Percentiles rank a stretch among this genome's conserved stretches.
phyloP scores from a whole-genome alignment of 2,888 invertebrate species.

The Morpho helenor region DNA sequence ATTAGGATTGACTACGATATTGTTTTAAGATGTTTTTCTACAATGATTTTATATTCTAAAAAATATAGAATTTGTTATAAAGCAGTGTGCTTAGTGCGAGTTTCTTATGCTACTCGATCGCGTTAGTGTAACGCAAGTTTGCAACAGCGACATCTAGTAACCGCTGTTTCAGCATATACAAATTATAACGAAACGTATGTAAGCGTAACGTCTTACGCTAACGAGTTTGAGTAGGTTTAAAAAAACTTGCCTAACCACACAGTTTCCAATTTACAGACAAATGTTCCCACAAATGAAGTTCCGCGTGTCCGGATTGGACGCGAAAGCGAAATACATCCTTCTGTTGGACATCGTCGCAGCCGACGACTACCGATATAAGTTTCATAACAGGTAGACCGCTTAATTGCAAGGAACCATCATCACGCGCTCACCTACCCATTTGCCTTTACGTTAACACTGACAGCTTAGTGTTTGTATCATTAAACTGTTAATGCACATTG shows the following conservation, averaged over 20 bases:
- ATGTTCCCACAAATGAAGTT: conserved; percentile 99
- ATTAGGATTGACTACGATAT: no score
- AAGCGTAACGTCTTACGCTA: no score
- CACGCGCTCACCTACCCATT: conserved; percentile 39
- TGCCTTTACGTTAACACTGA: conserved; percentile 34
- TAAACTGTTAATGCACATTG: conserved; percentile 37
- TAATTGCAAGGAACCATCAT: conserved; percentile 27
- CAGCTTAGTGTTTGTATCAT: conserved; percentile 40
- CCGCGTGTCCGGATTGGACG: conserved; percentile 98
- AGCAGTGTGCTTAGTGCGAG: conserved; percentile 3
- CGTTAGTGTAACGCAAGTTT: no score
- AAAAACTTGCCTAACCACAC: no score
- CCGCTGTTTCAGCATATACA: no score
- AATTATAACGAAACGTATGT: no score
- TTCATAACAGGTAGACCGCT: conserved; percentile 91
- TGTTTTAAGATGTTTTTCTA: no score
- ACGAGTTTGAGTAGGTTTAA: no score
- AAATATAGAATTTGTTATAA: not conserved
- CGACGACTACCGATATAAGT: conserved; percentile 99
- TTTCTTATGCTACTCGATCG: no score
- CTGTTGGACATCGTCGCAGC: conserved; percentile 99
- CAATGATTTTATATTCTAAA: no score
- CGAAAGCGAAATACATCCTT: conserved; percentile 99
- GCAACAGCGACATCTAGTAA: no score
- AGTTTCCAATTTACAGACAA: conserved; percentile 87